Percentiles rank a stretch among this genome's conserved stretches.
phyloP scores from a whole-genome alignment of 1,140 invertebrate species.

The Nasonia giraulti region DNA sequence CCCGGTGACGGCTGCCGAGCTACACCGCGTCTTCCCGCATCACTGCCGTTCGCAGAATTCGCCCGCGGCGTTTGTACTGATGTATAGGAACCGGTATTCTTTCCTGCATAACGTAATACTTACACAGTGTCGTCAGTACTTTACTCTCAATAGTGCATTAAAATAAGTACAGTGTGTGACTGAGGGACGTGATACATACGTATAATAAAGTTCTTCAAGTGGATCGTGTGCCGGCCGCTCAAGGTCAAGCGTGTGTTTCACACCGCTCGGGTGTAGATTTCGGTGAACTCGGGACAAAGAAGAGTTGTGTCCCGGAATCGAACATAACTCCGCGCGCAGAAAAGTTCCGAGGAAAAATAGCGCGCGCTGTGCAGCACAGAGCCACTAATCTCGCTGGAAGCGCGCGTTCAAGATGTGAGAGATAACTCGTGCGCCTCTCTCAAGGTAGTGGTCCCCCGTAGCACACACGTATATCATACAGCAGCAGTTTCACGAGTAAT shows the following conservation, averaged over 20 bases:
- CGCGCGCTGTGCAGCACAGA: no score
- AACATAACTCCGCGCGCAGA: no score
- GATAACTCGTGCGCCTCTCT: background rate
- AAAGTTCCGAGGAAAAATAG: no score
- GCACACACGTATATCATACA: background rate
- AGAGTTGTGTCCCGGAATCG: background rate
- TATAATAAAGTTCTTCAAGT: background rate
- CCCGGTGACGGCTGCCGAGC: constrained; percentile 61
- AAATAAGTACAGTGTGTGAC: background rate
- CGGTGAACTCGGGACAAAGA: background rate
- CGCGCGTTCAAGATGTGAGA: background rate
- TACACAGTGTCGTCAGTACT: background rate
- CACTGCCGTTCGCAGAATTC: no score
- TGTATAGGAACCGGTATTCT: background rate
- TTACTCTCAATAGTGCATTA: no score
- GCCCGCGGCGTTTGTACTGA: no score
- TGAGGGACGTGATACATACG: no score
- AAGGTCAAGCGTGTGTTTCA: background rate
- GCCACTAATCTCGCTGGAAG: background rate
- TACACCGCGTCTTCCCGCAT: background rate
- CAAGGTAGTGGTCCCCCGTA: background rate
- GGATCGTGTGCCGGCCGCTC: background rate
- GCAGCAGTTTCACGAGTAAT: background rate
- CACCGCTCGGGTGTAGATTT: background rate
- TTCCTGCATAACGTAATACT: background rate